phyloP scores from a whole-genome alignment of 2,113 vertebrate genomes.

The Macrotus californicus region DNA sequence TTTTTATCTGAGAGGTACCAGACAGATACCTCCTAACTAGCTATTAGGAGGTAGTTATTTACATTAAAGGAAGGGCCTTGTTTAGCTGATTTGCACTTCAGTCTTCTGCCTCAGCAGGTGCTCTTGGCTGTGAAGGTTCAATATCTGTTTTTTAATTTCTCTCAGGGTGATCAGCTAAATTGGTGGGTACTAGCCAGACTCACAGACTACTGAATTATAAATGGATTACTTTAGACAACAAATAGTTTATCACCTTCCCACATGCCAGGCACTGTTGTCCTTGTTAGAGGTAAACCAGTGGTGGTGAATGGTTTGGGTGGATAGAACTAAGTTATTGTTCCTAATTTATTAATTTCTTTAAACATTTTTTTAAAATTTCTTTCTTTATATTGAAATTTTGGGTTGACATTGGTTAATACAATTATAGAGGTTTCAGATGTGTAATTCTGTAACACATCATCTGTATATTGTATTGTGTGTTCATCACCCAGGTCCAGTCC shows the following conservation, averaged over 20 bases:
- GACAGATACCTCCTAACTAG: background rate
- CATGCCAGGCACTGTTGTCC: background rate
- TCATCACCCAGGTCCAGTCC: background rate
- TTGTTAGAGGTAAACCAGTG: background rate
- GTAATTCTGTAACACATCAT: background rate
- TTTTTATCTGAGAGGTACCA: slow-evolving; percentile 2
- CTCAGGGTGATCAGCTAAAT: background rate
- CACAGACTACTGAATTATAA: background rate
- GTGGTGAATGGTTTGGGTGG: background rate
- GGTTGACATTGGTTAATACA: background rate
- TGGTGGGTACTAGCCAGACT: background rate
- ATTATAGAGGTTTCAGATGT: background rate
- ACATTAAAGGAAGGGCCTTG: background rate
- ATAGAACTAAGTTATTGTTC: background rate
- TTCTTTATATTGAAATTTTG: too few species aligned
- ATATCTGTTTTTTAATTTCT: background rate
- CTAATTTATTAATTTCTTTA: slow-evolving; percentile 1
- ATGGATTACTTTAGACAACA: background rate
- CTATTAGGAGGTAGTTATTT: background rate
- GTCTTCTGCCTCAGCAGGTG: background rate
- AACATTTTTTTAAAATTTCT: background rate
- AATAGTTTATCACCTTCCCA: background rate
- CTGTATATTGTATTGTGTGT: background rate
- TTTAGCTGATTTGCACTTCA: background rate
- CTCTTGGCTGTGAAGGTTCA: background rate